Evolutionary conservation across 2,113 vertebrate species (phyloP), one percentile per base, ranked within the genome.

Genomic region (Azemiops feae): DNA sequence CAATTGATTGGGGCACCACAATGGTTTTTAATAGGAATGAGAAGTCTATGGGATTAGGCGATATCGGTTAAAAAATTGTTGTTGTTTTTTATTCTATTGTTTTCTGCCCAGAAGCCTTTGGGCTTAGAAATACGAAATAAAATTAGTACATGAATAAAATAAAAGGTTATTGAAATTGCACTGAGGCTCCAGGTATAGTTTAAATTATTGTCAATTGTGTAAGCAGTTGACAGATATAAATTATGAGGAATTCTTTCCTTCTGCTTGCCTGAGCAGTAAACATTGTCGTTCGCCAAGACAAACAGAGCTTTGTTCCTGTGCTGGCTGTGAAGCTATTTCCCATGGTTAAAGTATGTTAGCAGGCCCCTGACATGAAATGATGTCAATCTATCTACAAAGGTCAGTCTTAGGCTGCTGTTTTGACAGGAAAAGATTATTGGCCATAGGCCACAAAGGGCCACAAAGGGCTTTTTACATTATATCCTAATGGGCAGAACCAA

Each of bases 221-320:
- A 95, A 92, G 57, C 0, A 2, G 39, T 0, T 7, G 25, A 30
- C 55, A 87, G 55, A 60, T 60, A 57, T n/a, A 34, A 60, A 34
- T 7, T 47, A 27, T 43, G 86, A 50, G 27, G 55, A 47, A 60
- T 53, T 91, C 89, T 30, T 52, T 27, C 52, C 89, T 39, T 22
- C 2, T 10, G 87, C 34, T 90, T 91, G 54, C 92, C 95, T 47
- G 1, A n/a, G 25, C 58, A 95, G 95, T 93, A 94, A 97, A 94
- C 91, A 94, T 94, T 95, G 93, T 1, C 30, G 91, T 96, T 93
- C 0, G 14, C 91, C 55, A 94, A 20, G 0, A 93, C 95, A 95
- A 96, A 96, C 90, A 96, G 64, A 2, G 45, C 91, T 94, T 43
- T 22, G 9, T 53, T 58, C 90, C 3, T 0, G 1, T 4, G 91